Evolutionary conservation across 2,797 vertebrate genomes (phyloP).

Genomic region (Alosa sapidissima): DNA sequence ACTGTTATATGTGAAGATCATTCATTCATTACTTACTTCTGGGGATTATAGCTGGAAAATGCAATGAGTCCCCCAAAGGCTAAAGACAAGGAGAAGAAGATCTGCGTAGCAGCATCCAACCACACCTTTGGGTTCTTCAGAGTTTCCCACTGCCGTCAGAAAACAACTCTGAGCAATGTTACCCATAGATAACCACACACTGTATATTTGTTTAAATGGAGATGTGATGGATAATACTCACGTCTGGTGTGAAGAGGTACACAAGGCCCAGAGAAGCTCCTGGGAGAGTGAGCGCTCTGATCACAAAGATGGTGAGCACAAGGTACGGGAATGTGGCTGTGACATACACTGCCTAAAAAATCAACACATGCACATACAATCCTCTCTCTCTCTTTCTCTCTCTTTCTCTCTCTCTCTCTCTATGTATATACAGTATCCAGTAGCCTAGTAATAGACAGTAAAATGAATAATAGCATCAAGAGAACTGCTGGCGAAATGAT

Average conservation of each 20-base stretch:
- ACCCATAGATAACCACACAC: neutral
- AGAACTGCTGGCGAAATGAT: neutral
- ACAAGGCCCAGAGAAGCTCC: conserved; percentile 67
- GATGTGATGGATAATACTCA: conserved; percentile 52
- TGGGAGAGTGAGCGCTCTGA: conserved; percentile 73
- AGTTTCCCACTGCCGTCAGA: conserved; percentile 67
- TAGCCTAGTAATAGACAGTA: neutral
- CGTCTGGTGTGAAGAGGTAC: conserved; percentile 77
- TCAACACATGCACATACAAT: neutral
- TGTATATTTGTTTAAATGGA: neutral
- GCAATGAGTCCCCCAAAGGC: conserved; percentile 82
- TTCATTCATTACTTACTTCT: conserved; percentile 70
- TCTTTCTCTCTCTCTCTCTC: no score
- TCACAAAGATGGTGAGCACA: conserved; percentile 74
- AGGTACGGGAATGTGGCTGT: conserved; percentile 76
- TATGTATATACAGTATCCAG: neutral
- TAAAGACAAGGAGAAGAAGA: conserved; percentile 85
- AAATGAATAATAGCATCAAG: neutral
- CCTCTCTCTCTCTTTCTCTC: no score
- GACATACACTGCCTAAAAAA: conserved; percentile 72
- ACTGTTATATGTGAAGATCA: neutral
- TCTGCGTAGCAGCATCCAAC: conserved; percentile 85
- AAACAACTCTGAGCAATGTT: neutral
- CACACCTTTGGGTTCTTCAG: conserved; percentile 79
- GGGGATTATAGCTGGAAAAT: conserved; percentile 82